Evolutionary conservation across 2,113 vertebrate genomes (phyloP), one percentile per base, ranked within the genome.

Genomic region (Grallaria varia): DNA sequence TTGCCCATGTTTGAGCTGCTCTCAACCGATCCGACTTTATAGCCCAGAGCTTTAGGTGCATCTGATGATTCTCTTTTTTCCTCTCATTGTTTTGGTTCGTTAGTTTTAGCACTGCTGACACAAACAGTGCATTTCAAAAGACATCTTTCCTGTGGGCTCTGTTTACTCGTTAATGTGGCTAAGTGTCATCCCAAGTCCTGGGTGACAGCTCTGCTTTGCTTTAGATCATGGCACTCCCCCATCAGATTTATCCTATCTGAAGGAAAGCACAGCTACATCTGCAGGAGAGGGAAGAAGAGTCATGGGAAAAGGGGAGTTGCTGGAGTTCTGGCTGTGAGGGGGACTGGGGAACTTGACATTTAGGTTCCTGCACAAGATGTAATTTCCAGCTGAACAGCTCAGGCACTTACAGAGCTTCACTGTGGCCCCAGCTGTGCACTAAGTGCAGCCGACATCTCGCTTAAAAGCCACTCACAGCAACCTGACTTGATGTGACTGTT

Each of bases 361-460:
- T 97, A 83, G 93, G 89, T 52, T 95, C 93, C 95, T 88, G 55
- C 93, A 93, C 80, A 96, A 96, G 93, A 95, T 95, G 78, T 90
- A 92, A 96, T 96, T 97, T 97, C 94, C 95, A 97, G 49, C 82
- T 86, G 94, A 97, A 96, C 44, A 85, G 84, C 87, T 94, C 23
- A 59, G 95, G 93, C 97, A 91, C 82, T 92, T 84, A 78, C 94
- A 69, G 55, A 94, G 90, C 88, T 89, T 97, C 63, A n/a, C 68
- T 96, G 58, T 59, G 93, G 94, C 93, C 95, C 87, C 90, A 91
- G 68, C 95, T 96, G 90, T 96, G 91, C 50, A 17, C 88, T 96
- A 96, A 97, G 89, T 94, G 88, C 95, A 91, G 89, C 89, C 9
- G 50, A 95, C 91, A 45, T 97, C 91, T 91, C 95, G 96, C 96